These are phyloP conservation scores for Myocastor coypus DNA, from an alignment of 2,113 vertebrate species.

Conservation along the genomic window DNA sequence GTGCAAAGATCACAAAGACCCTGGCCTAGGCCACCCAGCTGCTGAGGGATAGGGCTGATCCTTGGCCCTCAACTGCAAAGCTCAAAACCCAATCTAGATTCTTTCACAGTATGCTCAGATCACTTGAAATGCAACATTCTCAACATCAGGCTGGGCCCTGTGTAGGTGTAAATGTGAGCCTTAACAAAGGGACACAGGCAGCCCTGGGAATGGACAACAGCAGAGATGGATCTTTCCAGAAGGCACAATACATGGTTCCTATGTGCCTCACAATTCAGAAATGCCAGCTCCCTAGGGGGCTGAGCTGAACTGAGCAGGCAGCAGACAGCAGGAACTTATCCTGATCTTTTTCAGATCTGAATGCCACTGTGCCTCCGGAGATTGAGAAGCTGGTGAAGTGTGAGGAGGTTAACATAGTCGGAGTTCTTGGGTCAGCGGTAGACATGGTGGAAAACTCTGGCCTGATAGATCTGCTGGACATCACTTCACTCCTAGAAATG, in stretches of 20 bases:
- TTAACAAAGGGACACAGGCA: not conserved
- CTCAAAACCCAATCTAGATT: slow-evolving; percentile 7
- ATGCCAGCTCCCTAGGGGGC: not conserved
- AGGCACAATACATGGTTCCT: not conserved
- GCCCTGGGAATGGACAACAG: not conserved
- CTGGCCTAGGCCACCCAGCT: not conserved
- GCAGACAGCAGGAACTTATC: not conserved
- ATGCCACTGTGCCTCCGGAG: not conserved
- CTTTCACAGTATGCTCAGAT: not conserved
- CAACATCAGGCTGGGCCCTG: not conserved
- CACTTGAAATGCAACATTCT: not conserved
- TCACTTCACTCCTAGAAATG: not conserved
- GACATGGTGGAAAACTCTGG: not conserved
- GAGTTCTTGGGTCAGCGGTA: not conserved
- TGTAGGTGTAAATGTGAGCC: not conserved
- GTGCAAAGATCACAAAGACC: not conserved
- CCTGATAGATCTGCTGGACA: not conserved
- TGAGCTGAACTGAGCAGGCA: not conserved
- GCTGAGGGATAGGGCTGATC: not conserved
- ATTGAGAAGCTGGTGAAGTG: slow-evolving; percentile 62
- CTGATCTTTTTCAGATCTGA: slow-evolving; percentile 63
- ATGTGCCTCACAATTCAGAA: not conserved
- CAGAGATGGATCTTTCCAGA: not conserved
- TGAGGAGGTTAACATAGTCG: not conserved
- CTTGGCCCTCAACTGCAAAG: not conserved